A percentile compares a stretch with the other conserved stretches of the same genome.
These are phyloP conservation scores for Neotoxoptera formosana DNA, from an alignment of 1,140 invertebrate genomes.

Conservation along the genomic window DNA sequence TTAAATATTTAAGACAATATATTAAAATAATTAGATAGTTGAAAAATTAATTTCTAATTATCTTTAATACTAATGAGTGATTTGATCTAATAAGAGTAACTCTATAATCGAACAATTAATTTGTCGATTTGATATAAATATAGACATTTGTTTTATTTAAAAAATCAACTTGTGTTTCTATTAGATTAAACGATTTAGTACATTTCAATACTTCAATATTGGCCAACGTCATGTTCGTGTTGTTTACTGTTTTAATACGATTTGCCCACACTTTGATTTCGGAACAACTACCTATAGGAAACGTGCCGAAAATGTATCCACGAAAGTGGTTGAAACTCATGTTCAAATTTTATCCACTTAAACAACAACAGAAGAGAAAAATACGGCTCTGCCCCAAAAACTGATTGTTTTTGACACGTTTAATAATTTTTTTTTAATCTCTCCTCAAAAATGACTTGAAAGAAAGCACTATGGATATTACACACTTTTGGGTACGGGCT, in stretches of 20 bases:
- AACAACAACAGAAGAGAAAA: not conserved
- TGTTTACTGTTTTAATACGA: not conserved
- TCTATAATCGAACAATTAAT: not conserved
- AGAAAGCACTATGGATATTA: not conserved
- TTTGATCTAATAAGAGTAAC: not conserved
- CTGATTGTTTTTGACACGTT: not conserved
- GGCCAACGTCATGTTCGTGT: not conserved
- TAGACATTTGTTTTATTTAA: not conserved
- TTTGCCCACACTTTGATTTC: not conserved
- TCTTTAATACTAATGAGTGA: not conserved
- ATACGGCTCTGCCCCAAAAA: not conserved
- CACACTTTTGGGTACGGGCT: not conserved
- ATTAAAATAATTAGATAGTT: not conserved
- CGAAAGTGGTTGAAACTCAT: not conserved
- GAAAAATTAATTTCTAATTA: not conserved
- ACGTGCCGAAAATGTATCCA: constrained; percentile 22
- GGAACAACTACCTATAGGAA: not conserved
- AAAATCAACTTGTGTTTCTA: not conserved
- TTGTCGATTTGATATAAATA: not conserved
- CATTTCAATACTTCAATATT: not conserved
- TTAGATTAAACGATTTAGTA: not conserved
- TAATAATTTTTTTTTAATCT: too few relatives aligned
- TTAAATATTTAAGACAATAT: not conserved
- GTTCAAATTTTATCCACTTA: not conserved
- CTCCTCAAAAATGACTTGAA: not conserved